Conservation (phyloP, 2,797 vertebrate genomes). For the Ctenopoma multispine region DNA sequence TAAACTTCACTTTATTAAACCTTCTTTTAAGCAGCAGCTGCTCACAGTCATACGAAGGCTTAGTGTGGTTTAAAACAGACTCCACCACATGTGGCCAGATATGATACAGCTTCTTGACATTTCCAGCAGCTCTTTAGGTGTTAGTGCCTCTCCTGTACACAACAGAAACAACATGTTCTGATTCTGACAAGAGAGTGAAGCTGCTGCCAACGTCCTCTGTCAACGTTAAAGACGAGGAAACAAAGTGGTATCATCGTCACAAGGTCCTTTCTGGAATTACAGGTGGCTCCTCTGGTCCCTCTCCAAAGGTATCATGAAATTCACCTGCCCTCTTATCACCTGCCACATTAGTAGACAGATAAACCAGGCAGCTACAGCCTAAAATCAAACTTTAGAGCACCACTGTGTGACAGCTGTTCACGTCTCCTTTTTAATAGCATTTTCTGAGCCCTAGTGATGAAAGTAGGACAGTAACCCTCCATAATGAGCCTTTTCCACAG, state of each 20-base stretch:
- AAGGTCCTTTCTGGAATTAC: no score
- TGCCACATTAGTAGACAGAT: no score
- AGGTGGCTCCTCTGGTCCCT: neutral
- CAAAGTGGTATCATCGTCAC: neutral
- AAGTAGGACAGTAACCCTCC: slow-evolving; percentile 1
- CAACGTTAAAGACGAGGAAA: neutral
- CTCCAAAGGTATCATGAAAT: no score
- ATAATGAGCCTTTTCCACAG: neutral
- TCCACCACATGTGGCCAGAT: no score
- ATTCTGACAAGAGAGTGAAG: neutral
- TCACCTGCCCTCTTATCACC: no score
- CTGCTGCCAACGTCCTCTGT: neutral
- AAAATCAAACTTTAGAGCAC: neutral
- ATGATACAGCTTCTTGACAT: neutral
- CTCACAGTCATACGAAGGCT: neutral
- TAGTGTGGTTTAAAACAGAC: neutral
- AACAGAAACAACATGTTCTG: neutral
- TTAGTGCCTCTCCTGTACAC: neutral
- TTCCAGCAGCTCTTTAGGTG: neutral
- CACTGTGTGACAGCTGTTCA: neutral
- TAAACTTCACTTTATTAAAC: neutral
- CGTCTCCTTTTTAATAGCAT: slow-evolving; percentile 8
- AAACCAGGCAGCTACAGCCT: slow-evolving; percentile 6
- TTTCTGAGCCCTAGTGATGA: neutral
- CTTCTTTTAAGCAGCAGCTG: neutral